These are phyloP conservation scores for Pheosia gnoma DNA, from an alignment of 2,888 invertebrate genomes.

Conservation along the genomic window DNA sequence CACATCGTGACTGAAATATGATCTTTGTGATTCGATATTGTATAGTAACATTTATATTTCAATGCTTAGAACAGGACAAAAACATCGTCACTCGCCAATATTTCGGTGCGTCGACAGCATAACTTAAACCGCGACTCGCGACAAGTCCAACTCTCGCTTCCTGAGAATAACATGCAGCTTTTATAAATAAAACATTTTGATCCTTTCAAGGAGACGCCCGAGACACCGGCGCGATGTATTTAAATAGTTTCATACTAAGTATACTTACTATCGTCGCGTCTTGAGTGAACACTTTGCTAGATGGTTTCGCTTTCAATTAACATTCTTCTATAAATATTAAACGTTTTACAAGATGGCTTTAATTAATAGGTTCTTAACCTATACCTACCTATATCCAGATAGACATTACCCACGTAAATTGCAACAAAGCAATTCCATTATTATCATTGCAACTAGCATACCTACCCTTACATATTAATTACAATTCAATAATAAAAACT, in stretches of 20 bases:
- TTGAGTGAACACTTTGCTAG: not conserved
- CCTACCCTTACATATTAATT: too few relatives aligned
- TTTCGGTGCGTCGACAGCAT: not conserved
- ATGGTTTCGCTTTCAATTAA: not conserved
- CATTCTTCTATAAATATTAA: too few relatives aligned
- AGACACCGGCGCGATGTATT: slow-evolving; percentile 33
- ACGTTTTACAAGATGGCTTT: too few relatives aligned
- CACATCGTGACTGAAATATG: too few relatives aligned
- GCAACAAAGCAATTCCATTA: too few relatives aligned
- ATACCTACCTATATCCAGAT: too few relatives aligned
- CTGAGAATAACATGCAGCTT: slow-evolving; percentile 40
- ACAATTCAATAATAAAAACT: not conserved
- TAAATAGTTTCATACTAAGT: not conserved
- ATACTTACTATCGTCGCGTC: too few relatives aligned
- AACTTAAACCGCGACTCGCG: slow-evolving; percentile 9
- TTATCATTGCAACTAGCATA: too few relatives aligned
- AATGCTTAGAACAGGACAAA: too few relatives aligned
- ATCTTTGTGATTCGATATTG: too few relatives aligned
- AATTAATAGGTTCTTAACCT: too few relatives aligned
- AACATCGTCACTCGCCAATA: not conserved
- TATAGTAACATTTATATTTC: too few relatives aligned
- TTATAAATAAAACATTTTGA: slow-evolving; percentile 70
- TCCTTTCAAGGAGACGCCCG: slow-evolving; percentile 46
- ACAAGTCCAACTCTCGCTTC: slow-evolving; percentile 21
- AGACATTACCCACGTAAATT: not conserved